Evolutionary conservation across 2,113 vertebrate genomes (phyloP), one percentile per base, ranked within the genome.

Genomic region (Telmatochromis brichardi): DNA sequence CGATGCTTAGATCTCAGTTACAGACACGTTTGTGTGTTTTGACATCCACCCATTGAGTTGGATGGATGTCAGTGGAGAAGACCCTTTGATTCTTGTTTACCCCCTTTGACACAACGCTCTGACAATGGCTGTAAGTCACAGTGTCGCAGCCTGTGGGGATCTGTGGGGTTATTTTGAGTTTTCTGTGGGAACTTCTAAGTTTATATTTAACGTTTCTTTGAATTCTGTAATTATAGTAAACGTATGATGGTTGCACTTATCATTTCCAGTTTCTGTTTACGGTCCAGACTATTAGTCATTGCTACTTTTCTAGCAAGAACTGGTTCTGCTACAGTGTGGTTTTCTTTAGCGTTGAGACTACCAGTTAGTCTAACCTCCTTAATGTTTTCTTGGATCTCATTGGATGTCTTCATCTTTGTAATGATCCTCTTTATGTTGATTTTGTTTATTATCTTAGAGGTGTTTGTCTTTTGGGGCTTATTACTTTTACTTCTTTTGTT

Each of bases 111-210:
- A 65, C 60, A 37, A 37, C 1, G 11, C 60, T 65, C 0, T 65
- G 60, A 65, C 1, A 0, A 37, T 37, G 33, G 60, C 60, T 37
- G 33, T 21, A 37, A 37, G 60, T 65, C 60, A 37, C 0, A 37
- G 60, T 65, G 60, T 65, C 19, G 2, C 60, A 65, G 60, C 60
- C 60, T 37, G 19, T 65, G 60, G 63, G 63, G 35, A 1, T 68
- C n/a, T 68, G 63, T 40, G 7, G 35, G 63, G 35, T 40, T 68
- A 68, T 40, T 68, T 68, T 68, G 11, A 68, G 35, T 68, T 40
- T 68, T 68, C 63, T 40, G 63, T 68, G 63, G 60, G 60, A 65
- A 65, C 60, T 37, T 65, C 19, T 37, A 65, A 37, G 33, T 65
- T 65, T 37, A 13, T 37, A 13, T 65, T 37, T 37, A 21, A 37